phyloP scores from a whole-genome alignment of 2,888 invertebrate species.

The Euzophera pinguis region DNA sequence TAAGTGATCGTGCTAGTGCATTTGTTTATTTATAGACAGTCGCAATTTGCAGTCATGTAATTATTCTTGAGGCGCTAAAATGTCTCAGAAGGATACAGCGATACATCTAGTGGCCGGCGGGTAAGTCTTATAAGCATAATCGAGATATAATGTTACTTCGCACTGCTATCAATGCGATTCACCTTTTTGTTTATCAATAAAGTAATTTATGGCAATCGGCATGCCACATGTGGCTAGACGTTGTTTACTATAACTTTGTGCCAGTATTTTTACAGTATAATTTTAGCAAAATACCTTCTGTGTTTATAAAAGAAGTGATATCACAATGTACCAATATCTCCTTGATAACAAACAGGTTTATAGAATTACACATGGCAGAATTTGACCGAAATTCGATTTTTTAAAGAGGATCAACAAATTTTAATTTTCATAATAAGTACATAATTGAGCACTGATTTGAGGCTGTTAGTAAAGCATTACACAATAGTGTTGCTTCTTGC shows the following conservation, averaged over 20 bases:
- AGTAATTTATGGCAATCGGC: slow-evolving; percentile 21
- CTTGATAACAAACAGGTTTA: no score
- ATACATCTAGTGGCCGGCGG: slow-evolving; percentile 97
- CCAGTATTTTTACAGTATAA: slow-evolving; percentile 16
- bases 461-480: no score
- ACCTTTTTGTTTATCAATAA: slow-evolving; percentile 28
- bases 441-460: no score
- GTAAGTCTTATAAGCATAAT: slow-evolving; percentile 80
- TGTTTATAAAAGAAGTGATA: neutral
- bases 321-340: neutral
- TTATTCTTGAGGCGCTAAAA: slow-evolving; percentile 69
- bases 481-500: no score
- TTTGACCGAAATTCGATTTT: no score
- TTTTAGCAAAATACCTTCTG: slow-evolving; percentile 5
- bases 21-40: slow-evolving; percentile 80
- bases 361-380: no score
- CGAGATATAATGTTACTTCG: slow-evolving; percentile 17
- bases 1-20: slow-evolving; percentile 55
- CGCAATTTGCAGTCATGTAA: slow-evolving; percentile 76
- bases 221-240: slow-evolving; percentile 46
- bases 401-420: no score
- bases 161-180: slow-evolving; percentile 28
- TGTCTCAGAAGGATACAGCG: slow-evolving; percentile 91
- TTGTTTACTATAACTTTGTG: slow-evolving; percentile 46
- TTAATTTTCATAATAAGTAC: no score